A percentile compares a stretch with the other conserved stretches of the same genome.
Evolutionary conservation across 1,140 invertebrate species (phyloP).

Genomic region (Halotydeus destructor): DNA sequence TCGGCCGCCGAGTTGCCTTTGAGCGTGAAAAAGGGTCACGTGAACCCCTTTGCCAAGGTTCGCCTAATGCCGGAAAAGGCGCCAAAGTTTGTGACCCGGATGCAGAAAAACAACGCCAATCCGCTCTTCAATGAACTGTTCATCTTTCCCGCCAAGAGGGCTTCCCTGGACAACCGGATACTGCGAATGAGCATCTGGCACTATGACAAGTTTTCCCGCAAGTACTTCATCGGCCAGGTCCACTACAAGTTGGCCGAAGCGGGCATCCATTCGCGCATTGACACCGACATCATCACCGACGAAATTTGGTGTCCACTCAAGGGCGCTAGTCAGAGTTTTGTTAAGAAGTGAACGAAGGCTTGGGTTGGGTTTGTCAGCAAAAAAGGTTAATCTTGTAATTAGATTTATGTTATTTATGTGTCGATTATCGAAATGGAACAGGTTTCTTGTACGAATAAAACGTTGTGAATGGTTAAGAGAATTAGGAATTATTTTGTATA

Average conservation of each 20-base stretch:
- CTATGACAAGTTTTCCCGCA: constrained; percentile 21
- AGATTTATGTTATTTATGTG: too few species aligned
- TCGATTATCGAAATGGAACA: too few species aligned
- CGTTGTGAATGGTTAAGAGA: too few species aligned
- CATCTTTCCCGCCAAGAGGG: constrained; percentile 17
- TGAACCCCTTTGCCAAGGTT: constrained; percentile 17
- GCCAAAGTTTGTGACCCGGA: constrained; percentile 17
- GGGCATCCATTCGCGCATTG: constrained; percentile 8
- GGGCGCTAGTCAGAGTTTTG: too few species aligned
- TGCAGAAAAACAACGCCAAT: constrained; percentile 20
- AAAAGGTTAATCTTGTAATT: too few species aligned
- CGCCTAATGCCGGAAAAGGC: constrained; percentile 14
- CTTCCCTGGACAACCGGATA: constrained; percentile 18
- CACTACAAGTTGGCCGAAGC: constrained; percentile 15
- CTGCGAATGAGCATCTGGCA: constrained; percentile 20
- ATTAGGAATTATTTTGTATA: too few species aligned
- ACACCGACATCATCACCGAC: constrained; percentile 10
- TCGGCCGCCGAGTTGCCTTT: constrained; percentile 14
- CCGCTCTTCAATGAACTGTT: constrained; percentile 23
- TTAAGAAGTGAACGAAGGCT: too few species aligned
- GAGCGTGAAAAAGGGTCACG: constrained; percentile 10
- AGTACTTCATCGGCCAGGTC: constrained; percentile 22
- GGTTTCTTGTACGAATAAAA: too few species aligned
- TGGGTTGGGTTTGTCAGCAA: too few species aligned
- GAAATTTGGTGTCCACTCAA: constrained; percentile 15